Evolutionary conservation across 2,888 invertebrate genomes (phyloP).

Genomic region (Boloria selene): DNA sequence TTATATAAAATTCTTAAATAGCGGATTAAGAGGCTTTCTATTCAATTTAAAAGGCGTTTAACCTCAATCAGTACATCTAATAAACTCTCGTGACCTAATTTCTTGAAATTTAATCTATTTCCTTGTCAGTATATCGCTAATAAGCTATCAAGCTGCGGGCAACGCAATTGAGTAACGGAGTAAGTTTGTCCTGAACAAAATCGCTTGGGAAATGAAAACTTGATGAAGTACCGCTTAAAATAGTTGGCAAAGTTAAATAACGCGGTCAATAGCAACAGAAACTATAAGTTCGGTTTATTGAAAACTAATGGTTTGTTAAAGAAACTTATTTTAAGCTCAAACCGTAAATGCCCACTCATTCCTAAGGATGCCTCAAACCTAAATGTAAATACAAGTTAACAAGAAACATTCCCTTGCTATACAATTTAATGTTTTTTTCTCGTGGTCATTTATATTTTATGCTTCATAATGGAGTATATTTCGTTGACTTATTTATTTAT

Average conservation of each 20-base stretch:
- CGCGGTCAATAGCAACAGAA: conserved; percentile 22
- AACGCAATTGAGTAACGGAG: conserved; percentile 34
- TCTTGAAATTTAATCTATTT: conserved; percentile 66
- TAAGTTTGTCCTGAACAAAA: conserved; percentile 33
- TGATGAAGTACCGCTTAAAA: conserved; percentile 26
- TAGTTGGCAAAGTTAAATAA: conserved; percentile 27
- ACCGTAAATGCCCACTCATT: no score
- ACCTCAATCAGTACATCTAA: conserved; percentile 56
- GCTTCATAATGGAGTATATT: no score
- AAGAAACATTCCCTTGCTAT: no score
- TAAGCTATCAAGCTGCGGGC: conserved; percentile 42
- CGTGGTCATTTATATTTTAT: neutral
- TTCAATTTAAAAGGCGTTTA: conserved; percentile 43
- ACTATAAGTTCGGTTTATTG: conserved; percentile 19
- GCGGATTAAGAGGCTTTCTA: neutral
- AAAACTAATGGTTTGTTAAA: conserved; percentile 17
- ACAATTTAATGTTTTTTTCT: neutral
- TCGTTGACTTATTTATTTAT: no score
- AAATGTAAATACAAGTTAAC: neutral
- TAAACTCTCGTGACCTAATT: conserved; percentile 65
- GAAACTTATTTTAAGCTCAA: conserved; percentile 7
- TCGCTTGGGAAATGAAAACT: conserved; percentile 35
- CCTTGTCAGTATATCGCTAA: conserved; percentile 54
- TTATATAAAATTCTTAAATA: neutral
- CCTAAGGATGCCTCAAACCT: no score